Percentiles rank a stretch among this genome's conserved stretches.
These are phyloP conservation scores for Lobophora halterata DNA, from an alignment of 2,888 invertebrate genomes.

Conservation along the genomic window DNA sequence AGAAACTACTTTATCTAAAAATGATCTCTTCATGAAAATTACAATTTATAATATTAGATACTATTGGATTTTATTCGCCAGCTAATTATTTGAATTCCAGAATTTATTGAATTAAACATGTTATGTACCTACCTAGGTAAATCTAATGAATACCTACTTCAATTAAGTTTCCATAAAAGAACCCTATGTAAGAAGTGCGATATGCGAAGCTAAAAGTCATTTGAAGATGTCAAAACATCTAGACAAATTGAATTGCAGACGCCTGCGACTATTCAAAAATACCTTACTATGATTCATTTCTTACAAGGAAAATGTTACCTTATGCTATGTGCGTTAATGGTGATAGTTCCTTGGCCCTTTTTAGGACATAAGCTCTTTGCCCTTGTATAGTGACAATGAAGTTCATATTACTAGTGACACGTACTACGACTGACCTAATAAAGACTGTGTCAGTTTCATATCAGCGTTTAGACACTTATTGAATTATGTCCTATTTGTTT, in stretches of 20 bases:
- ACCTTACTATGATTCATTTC: constrained; percentile 3
- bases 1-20: too few species aligned
- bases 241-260: constrained; percentile 44
- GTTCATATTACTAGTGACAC: constrained; percentile 55
- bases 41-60: too few species aligned
- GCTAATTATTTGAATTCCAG: too few species aligned
- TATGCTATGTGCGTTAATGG: constrained; percentile 7
- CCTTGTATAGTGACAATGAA: constrained; percentile 38
- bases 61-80: too few species aligned
- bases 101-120: too few species aligned
- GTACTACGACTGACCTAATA: constrained; percentile 60
- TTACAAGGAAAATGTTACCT: constrained; percentile 5
- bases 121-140: too few species aligned
- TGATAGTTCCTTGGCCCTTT: constrained; percentile 9
- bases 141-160: too few species aligned
- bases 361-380: constrained; percentile 11
- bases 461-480: constrained; percentile 58
- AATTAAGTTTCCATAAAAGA: constrained; percentile 9
- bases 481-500: constrained; percentile 48
- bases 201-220: constrained; percentile 39
- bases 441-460: constrained; percentile 47
- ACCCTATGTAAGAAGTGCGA: constrained; percentile 24
- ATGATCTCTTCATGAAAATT: too few species aligned
- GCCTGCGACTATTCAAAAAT: constrained; percentile 25
- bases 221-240: constrained; percentile 41